These are phyloP conservation scores for Enhydra lutris DNA, from an alignment of 2,113 vertebrate species.

Conservation along the genomic window DNA sequence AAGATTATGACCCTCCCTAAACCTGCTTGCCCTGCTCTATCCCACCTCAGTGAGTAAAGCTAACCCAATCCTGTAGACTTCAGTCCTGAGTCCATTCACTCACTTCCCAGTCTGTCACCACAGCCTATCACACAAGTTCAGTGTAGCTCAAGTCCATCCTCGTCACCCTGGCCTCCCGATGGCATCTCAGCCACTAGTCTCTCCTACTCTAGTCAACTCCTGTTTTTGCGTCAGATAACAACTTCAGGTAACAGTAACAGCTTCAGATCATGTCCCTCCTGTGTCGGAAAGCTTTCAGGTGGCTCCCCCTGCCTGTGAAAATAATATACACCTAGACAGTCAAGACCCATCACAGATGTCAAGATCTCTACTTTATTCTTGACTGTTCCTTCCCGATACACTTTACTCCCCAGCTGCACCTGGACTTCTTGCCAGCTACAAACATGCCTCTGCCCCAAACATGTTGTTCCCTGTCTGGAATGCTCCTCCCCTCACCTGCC, in stretches of 20 bases:
- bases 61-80: not conserved
- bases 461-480: not conserved
- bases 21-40: not conserved
- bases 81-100: not conserved
- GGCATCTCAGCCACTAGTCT: not conserved
- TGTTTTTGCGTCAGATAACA: not conserved
- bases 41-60: not conserved
- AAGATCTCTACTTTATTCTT: not conserved
- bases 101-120: not conserved
- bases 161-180: not conserved
- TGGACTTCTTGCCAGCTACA: not conserved
- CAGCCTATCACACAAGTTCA: not conserved
- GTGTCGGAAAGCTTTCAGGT: not conserved
- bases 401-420: not conserved
- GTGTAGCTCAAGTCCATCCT: not conserved
- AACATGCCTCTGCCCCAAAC: not conserved
- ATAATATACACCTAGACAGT: not conserved
- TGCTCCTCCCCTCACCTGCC: not conserved
- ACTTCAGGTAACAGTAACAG: not conserved
- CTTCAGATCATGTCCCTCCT: not conserved
- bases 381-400: not conserved
- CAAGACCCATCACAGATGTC: not conserved
- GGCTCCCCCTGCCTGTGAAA: conserved; percentile 38
- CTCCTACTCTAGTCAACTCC: not conserved
- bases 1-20: not conserved